phyloP scores from a whole-genome alignment of 2,888 invertebrate genomes.

The Cataglyphis albicans region DNA sequence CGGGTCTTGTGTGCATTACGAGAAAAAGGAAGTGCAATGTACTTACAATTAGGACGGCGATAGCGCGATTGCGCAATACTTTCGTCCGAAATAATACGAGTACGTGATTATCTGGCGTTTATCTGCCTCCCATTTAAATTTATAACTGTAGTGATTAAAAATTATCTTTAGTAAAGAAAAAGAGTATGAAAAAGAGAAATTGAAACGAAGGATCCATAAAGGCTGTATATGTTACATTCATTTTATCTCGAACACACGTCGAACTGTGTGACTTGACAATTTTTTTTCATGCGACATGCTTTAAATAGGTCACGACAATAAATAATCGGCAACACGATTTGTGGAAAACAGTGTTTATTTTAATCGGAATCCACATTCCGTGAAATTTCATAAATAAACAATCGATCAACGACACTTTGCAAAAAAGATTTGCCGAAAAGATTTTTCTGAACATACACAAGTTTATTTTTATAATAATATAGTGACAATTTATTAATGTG shows the following conservation, averaged over 20 bases:
- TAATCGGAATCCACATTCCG: slow-evolving; percentile 16
- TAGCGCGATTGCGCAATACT: neutral
- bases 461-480: neutral
- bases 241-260: slow-evolving; percentile 16
- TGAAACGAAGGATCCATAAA: neutral
- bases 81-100: slow-evolving; percentile 1
- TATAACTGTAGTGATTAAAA: slow-evolving; percentile 20
- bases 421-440: neutral
- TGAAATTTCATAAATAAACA: slow-evolving; percentile 20
- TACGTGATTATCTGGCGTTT: slow-evolving; percentile 18
- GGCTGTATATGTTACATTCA: neutral
- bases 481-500: neutral
- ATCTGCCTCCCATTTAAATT: slow-evolving; percentile 14
- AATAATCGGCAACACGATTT: neutral
- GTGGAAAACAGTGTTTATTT: slow-evolving; percentile 34
- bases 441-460: neutral
- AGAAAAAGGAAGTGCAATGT: slow-evolving; percentile 3
- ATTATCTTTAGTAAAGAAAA: neutral
- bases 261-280: neutral
- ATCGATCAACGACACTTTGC: slow-evolving; percentile 21
- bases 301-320: slow-evolving; percentile 23
- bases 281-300: slow-evolving; percentile 15
- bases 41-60: neutral
- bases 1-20: neutral
- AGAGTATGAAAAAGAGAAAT: neutral